phyloP scores from a whole-genome alignment of 2,888 invertebrate species.

The Pammene fasciana region DNA sequence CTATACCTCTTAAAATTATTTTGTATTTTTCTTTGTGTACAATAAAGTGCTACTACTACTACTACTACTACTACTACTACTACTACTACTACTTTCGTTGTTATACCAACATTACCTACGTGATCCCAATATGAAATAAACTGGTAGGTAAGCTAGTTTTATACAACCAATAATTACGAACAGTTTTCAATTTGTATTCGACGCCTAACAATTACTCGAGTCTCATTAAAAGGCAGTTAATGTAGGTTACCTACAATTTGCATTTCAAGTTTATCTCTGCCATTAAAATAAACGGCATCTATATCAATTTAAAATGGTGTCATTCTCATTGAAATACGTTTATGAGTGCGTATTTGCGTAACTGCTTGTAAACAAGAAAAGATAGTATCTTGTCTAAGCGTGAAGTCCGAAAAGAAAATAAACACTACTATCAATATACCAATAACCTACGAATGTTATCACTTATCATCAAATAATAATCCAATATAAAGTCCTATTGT shows the following conservation, averaged over 20 bases:
- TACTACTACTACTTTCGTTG: no score
- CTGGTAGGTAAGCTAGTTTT: conserved; percentile 1
- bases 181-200: conserved; percentile 4
- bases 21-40: no score
- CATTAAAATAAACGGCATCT: conserved; percentile 19
- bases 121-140: conserved; percentile 4
- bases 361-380: conserved; percentile 23
- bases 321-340: conserved; percentile 10
- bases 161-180: conserved; percentile 2
- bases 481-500: no score
- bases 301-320: conserved; percentile 10
- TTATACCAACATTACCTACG: not conserved
- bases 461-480: not conserved
- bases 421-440: no score
- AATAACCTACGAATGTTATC: no score
- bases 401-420: no score
- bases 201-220: conserved; percentile 8
- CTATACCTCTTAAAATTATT: no score
- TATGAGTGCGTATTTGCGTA: conserved; percentile 3
- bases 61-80: no score
- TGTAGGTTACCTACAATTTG: conserved; percentile 17
- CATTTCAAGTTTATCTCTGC: conserved; percentile 13
- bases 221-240: conserved; percentile 9
- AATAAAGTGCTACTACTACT: no score
- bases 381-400: conserved; percentile 13